Evolutionary conservation across 2,113 vertebrate genomes (phyloP), one percentile per base, ranked within the genome.

Genomic region (Apodemus sylvaticus): DNA sequence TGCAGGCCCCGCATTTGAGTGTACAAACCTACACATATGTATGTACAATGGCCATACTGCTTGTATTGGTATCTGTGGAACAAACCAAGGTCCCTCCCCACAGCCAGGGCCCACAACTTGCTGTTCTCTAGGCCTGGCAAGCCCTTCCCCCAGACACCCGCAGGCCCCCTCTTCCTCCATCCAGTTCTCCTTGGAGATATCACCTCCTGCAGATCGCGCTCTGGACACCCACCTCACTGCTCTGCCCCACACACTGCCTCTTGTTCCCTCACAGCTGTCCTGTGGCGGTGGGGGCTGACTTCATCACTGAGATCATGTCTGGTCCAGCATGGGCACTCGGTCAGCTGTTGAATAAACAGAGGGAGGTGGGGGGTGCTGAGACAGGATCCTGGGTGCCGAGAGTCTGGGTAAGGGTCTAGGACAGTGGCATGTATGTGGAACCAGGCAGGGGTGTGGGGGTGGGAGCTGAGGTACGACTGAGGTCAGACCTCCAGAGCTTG

Each of bases 261-360:
- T 53, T 89, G 64, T 85, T 70, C 71, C 71, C 48, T 92, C 77
- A 20, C 48, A 86, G 83, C 86, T 58, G 26, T 45, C 24, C 39
- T 36, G 14, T 7, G 9, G 42, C n/a, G 76, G n/a, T 39, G 88
- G 36, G 76, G 76, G 34, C 5, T 53, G 60, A 24, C 55, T 45
- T 90, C 58, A 74, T 9, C 71, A 1, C 24, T 19, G 48, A 89
- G 71, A n/a, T 66, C 22, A 3, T 68, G 71, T 53, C 58, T 39
- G 53, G 70, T 77, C 48, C 85, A 53, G 55, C 74, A 90, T 5
- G 6, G 76, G 78, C 19, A 0, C 68, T 39, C 14, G 70, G 74
- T 48, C 62, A 87, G 7, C 60, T 89, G 66, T 34, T 83, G 89
- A 91, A 71, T 60, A 78, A 89, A 85, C 62, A 92, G 76, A 92